Evolutionary conservation across 2,888 invertebrate genomes (phyloP).

Genomic region (Adelphocoris suturalis): DNA sequence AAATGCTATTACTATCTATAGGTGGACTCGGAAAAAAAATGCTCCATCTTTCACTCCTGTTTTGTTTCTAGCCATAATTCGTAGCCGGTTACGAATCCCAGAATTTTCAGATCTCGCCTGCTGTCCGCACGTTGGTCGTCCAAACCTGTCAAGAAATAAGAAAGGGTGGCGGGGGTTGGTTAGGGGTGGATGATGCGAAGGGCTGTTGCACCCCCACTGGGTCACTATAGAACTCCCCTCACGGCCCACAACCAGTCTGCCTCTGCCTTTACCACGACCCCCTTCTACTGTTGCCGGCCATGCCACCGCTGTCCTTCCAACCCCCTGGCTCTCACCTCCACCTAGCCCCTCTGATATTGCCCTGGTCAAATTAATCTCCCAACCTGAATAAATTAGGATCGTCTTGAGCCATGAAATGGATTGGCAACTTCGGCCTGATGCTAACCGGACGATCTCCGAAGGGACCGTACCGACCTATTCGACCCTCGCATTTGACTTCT

Average conservation of each 20-base stretch:
- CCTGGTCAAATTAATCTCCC: slow-evolving; percentile 26
- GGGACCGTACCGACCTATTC: too few species aligned
- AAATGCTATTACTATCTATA: too few species aligned
- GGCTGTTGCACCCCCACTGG: neutral
- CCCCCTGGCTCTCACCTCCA: neutral
- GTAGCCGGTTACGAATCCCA: too few species aligned
- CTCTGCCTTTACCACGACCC: neutral
- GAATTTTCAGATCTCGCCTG: too few species aligned
- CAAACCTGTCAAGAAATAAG: neutral
- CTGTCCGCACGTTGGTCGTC: neutral
- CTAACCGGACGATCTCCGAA: too few species aligned
- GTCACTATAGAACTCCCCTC: neutral
- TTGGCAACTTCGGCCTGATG: neutral
- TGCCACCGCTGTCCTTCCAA: neutral
- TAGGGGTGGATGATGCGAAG: neutral
- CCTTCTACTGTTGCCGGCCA: neutral
- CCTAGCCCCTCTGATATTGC: neutral
- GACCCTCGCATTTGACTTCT: too few species aligned
- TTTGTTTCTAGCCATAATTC: neutral
- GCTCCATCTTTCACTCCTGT: neutral
- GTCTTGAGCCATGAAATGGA: neutral
- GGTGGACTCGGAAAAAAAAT: too few species aligned
- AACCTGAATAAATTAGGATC: slow-evolving; percentile 25
- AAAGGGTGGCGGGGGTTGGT: neutral
- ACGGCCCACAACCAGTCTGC: too few species aligned